Evolutionary conservation across 2,113 vertebrate species (phyloP), one percentile per base, ranked within the genome.

Genomic region (Syngnathus scovelli): DNA sequence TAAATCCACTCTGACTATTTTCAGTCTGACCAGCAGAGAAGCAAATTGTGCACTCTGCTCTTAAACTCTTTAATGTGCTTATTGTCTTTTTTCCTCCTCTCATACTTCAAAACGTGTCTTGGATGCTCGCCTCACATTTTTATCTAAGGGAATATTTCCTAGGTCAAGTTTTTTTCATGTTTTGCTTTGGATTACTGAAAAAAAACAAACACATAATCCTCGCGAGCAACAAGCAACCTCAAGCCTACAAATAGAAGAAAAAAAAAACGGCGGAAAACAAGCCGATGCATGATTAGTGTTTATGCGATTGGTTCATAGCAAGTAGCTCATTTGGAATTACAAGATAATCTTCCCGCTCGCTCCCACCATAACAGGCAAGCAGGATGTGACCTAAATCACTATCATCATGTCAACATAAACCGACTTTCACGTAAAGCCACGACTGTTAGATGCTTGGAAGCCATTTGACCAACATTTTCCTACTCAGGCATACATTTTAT

Each of bases 181-280:
- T 84, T 83, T 78, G 66, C 27, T 37, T 68, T 75, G 85, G 85
- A 87, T 88, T 85, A 89, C 71, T 59, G 64, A 79, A 87, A 80
- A 75, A 79, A 75, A 80, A 80, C 18, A 46, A 43, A 46, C 1
- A 36, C 27, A 23, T 88, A 88, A 89, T 89, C 87, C 82, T 55
- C 10, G 16, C 71, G 71, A 81, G 69, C 75, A 76, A 72, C 64
- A 72, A 77, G 71, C 78, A 77, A 82, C 85, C 79, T 70, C 49
- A 23, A 63, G 68, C 74, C 72, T 82, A 66, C 63, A 13, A 61
- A 33, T 41, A 62, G 2, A 62, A 62, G 54, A 49, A 70, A 49
- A 61, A 62, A 58, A 49, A 75, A 70, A 51, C 21, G 58, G 27
- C 68, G 59, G 56, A 6, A 52, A 81, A 80, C 76, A 21, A 70